Evolutionary conservation across 2,888 invertebrate genomes (phyloP), one percentile per base, ranked within the genome.

Genomic region (Noctua fimbriata): DNA sequence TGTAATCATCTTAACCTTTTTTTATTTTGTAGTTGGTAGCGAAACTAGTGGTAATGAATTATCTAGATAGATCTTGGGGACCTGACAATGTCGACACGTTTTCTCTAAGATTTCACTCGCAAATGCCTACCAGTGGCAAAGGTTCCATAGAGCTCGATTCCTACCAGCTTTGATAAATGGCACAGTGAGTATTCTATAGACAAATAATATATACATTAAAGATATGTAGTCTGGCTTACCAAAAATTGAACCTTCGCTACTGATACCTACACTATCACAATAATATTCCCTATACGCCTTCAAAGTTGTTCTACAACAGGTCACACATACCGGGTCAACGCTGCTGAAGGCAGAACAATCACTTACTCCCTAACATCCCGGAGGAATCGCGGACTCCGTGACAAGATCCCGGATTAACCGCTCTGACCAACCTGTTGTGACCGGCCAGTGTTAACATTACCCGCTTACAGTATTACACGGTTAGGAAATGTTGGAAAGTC

Each of bases 341-440:
- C 10, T 12, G 14, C 58, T 47, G 52, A 52, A 69, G 32, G 18
- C 28, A 36, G 36, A 67, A 81, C 73, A 85, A 82, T 79, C 73
- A 79, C 71, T 85, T 82, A 79, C 63, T 28, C 28, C 21, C 76
- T 66, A 79, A 82, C 58, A 67, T 85, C 84, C 78, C 84, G 10
- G 18, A 66, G 82, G 84, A 79, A 65, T 78, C 16, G 67, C 73
- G 16, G 66, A 69, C 41, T 78, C 60, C n/a, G 32, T 12, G n/a
- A 84, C 75, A 78, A 18, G 75, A 69, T 66, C 60, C 36, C 66
- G 55, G 82, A 82, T 84, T 82, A 84, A 78, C 58, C 70, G 47
- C 58, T 65, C n/a, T 82, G 58, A 58, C 78, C 82, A 63, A 82
- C 75, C 72, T 84, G 81, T 84, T 78, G 82, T 84, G 36, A 70